Percentiles rank a stretch among this genome's conserved stretches.
phyloP scores from a whole-genome alignment of 2,888 invertebrate genomes.

The Epirrhoe alternata region DNA sequence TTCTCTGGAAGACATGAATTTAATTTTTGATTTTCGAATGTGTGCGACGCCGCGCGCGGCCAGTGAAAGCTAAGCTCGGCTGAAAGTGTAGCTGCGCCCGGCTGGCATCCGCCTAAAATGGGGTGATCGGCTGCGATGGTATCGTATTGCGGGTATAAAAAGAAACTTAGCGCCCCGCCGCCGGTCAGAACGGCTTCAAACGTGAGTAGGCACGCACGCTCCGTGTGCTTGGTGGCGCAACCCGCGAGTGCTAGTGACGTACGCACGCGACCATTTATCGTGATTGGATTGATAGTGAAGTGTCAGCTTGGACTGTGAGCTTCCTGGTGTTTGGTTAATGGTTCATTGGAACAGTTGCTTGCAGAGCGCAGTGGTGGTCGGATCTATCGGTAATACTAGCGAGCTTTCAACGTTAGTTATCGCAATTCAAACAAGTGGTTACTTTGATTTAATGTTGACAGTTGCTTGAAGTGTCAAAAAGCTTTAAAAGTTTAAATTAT shows the following conservation, averaged over 20 bases:
- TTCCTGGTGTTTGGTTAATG: slow-evolving; percentile 64
- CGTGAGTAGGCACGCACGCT: slow-evolving; percentile 90
- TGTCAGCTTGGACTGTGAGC: slow-evolving; percentile 55
- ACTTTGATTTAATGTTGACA: slow-evolving; percentile 16
- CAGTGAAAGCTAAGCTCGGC: slow-evolving; percentile 82
- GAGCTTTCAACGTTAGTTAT: slow-evolving; percentile 18
- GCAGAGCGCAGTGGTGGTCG: slow-evolving; percentile 46
- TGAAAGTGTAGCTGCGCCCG: slow-evolving; percentile 77
- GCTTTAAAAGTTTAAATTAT: slow-evolving; percentile 15
- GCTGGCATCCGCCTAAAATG: slow-evolving; percentile 84
- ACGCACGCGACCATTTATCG: slow-evolving; percentile 55
- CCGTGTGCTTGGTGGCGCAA: slow-evolving; percentile 68
- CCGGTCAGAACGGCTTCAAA: slow-evolving; percentile 98
- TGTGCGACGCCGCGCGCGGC: slow-evolving; percentile 47
- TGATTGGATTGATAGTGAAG: slow-evolving; percentile 78
- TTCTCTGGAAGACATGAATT: slow-evolving; percentile 39
- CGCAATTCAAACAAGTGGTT: slow-evolving; percentile 32
- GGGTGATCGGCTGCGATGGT: slow-evolving; percentile 83
- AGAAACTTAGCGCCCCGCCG: slow-evolving; percentile 88
- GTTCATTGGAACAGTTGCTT: slow-evolving; percentile 50
- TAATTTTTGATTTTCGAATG: slow-evolving; percentile 25
- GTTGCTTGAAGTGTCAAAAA: slow-evolving; percentile 16
- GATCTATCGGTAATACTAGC: slow-evolving; percentile 40
- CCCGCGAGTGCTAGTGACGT: slow-evolving; percentile 59
- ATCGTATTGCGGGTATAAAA: slow-evolving; percentile 94